Evolutionary conservation across 2,797 vertebrate species (phyloP).

Genomic region (Helarctos malayanus): DNA sequence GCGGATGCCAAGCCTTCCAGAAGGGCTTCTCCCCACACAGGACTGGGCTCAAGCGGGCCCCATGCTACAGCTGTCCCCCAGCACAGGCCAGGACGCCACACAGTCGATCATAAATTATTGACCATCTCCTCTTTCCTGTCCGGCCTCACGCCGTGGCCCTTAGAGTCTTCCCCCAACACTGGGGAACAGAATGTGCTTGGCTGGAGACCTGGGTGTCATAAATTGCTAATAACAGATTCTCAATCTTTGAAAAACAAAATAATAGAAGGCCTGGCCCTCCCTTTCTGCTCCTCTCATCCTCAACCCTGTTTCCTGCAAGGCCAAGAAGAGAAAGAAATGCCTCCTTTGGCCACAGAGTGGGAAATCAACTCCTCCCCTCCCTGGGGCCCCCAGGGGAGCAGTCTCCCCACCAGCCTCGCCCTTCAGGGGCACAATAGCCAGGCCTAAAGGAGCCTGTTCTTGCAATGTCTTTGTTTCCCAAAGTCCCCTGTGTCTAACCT

Average conservation of each 20-base stretch:
- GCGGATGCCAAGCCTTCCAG: not conserved
- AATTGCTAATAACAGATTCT: slow-evolving; percentile 73
- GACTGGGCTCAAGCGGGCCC: not conserved
- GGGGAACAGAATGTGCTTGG: slow-evolving; percentile 81
- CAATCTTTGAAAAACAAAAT: slow-evolving; percentile 73
- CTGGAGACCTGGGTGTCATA: slow-evolving; percentile 70
- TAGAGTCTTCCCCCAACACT: slow-evolving; percentile 15
- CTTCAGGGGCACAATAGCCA: not conserved
- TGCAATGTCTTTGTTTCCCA: not conserved
- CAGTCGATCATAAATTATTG: not conserved
- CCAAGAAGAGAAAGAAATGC: not conserved
- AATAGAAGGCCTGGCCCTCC: slow-evolving; percentile 38
- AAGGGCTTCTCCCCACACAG: not conserved
- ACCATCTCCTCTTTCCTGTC: slow-evolving; percentile 63
- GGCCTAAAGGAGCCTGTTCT: not conserved
- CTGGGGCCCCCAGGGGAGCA: not conserved
- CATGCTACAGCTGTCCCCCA: not conserved
- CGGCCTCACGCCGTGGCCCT: not conserved
- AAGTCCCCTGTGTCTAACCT: not conserved
- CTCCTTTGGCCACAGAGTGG: not conserved
- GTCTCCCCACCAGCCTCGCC: not conserved
- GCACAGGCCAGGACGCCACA: not conserved
- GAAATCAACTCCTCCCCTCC: not conserved
- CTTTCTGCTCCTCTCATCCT: slow-evolving; percentile 43
- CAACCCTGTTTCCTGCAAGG: slow-evolving; percentile 21